phyloP scores from a whole-genome alignment of 2,113 vertebrate genomes.

The Apodemus speciosus region DNA sequence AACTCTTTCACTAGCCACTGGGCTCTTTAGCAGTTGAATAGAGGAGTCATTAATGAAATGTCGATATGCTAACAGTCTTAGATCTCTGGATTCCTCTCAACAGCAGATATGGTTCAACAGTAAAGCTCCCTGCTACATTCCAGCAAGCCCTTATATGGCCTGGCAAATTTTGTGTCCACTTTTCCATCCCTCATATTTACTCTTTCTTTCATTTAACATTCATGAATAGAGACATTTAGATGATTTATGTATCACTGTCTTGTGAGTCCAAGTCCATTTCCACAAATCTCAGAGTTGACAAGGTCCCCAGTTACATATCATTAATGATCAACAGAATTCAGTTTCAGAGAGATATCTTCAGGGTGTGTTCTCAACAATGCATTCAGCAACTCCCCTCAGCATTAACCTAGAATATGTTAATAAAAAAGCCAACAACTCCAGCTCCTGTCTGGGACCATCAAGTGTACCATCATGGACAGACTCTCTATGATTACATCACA shows the following conservation, averaged over 20 bases:
- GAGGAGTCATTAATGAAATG: neutral
- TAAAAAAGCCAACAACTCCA: neutral
- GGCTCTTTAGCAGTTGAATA: slow-evolving; percentile 23
- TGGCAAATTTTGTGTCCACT: neutral
- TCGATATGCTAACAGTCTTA: neutral
- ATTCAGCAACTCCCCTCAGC: neutral
- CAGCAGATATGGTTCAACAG: neutral
- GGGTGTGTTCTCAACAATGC: neutral
- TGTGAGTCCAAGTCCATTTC: neutral
- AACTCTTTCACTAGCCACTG: slow-evolving; percentile 54
- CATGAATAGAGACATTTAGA: neutral
- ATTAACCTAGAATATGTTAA: neutral
- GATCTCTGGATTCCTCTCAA: neutral
- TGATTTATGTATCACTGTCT: neutral
- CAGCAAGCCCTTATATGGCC: neutral
- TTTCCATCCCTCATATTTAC: neutral
- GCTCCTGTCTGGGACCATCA: neutral
- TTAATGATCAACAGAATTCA: no score
- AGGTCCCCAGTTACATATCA: rapidly evolving
- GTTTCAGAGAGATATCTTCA: neutral
- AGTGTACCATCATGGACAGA: neutral
- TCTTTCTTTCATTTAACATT: neutral
- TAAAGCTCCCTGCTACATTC: rapidly evolving
- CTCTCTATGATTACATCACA: neutral
- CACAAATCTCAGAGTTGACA: neutral